Base-by-base conservation (phyloP, 2,888 invertebrate genomes). In the Sympetrum striolatum region DNA sequence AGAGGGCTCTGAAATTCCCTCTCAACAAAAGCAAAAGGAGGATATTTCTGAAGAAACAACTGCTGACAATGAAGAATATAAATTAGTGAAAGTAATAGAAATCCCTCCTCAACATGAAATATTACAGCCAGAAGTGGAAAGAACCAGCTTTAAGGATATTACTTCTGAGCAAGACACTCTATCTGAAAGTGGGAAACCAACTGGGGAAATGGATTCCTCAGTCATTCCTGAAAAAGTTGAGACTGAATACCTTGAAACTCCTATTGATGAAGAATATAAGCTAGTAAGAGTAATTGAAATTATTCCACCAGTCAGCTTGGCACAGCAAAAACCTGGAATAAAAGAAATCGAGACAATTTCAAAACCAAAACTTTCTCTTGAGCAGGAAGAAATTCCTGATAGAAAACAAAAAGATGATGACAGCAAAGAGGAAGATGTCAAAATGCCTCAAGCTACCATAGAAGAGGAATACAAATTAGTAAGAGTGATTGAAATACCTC, bases 231-330 rank as follows among this genome's bases (percentile, higher is more conserved):
- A 60, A 35, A 58, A 60, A 60, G 25, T 12, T 25, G n/a, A 35
- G 1, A 2, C 37, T n/a, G 60, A 60, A 5, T 37, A 5, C 12
- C 6, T 37, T n/a, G 0, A 60, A 8, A 35, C 31, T 60, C 37
- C 60, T 86, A 37, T 4, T 86, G 60, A 86, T 86, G 86, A 86
- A n/a, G 22, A 37, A n/a, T 60, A 86, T 60, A 58, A 37, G 12
- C 12, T 86, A 22, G 60, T 60, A 4, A 86, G 86, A 64, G 86
- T 86, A 37, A n/a, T 86, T 86, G 86, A 86, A 86, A 64, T 86
- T 22, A 37, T 35, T 37, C 60, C 35, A 64, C 8, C 86, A 31
- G 35, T 37, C n/a, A 58, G 35, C 22, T n/a, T 18, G n/a, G 64
- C 22, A 22, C 14, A 8, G 2, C 8, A 60, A 37, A 12, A 86